Evolutionary conservation across 2,888 invertebrate genomes (phyloP).

Genomic region (Listrodromus nycthemerus): DNA sequence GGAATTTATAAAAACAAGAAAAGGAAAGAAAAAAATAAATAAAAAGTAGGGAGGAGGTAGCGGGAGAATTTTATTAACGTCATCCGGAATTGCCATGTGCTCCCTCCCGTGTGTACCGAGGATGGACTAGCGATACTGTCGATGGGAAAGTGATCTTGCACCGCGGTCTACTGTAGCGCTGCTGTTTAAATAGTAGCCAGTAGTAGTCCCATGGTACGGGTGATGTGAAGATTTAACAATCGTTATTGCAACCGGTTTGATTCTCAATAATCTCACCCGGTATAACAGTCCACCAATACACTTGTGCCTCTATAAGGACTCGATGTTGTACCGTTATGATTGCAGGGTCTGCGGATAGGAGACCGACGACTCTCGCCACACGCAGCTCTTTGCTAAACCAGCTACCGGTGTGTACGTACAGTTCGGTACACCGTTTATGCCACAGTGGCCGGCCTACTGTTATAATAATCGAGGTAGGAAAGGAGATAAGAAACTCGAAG

Average conservation of each 20-base stretch:
- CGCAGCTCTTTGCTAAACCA: constrained; percentile 41
- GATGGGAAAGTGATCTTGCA: constrained; percentile 39
- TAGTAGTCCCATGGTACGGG: constrained; percentile 20
- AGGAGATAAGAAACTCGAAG: constrained; percentile 68
- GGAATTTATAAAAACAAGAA: background rate
- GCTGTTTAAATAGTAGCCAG: constrained; percentile 30
- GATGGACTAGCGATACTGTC: background rate
- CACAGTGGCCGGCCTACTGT: constrained; percentile 76
- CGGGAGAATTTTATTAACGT: constrained; percentile 14
- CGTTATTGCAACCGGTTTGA: constrained; percentile 67
- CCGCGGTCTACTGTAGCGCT: constrained; percentile 7
- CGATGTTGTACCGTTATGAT: constrained; percentile 82
- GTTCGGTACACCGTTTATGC: constrained; percentile 65
- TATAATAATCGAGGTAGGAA: constrained; percentile 80
- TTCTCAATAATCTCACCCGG: constrained; percentile 71
- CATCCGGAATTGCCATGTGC: background rate
- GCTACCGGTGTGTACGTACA: constrained; percentile 3
- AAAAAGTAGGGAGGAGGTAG: constrained; percentile 16
- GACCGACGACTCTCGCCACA: constrained; percentile 55
- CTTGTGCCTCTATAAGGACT: constrained; percentile 74
- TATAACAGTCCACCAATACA: constrained; percentile 67
- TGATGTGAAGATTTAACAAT: constrained; percentile 57
- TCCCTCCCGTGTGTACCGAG: background rate
- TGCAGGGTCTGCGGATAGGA: constrained; percentile 73
- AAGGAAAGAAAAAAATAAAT: constrained; percentile 14